Conservation (phyloP, 2,113 vertebrate species). For the Spilogale gracilis region DNA sequence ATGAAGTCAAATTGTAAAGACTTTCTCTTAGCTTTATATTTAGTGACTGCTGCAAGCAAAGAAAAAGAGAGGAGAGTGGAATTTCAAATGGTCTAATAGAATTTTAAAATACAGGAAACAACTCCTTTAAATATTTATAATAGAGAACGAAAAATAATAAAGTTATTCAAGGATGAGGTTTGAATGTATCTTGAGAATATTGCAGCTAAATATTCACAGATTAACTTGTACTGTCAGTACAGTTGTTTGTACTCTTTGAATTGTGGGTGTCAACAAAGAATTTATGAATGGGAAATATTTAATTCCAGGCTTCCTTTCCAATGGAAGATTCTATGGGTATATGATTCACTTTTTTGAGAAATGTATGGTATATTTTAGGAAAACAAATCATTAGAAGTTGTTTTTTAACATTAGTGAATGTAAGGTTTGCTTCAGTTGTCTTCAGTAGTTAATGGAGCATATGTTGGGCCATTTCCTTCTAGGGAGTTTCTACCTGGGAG, state of each 20-base stretch:
- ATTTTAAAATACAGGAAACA: neutral
- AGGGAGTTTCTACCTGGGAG: neutral
- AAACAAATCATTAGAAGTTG: neutral
- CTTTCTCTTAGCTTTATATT: neutral
- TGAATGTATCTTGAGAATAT: neutral
- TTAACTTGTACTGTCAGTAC: neutral
- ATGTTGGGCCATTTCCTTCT: neutral
- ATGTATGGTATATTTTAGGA: neutral
- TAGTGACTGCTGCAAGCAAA: neutral
- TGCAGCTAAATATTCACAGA: neutral
- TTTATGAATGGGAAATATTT: neutral
- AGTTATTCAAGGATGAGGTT: neutral
- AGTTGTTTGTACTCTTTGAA: neutral
- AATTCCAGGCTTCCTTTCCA: neutral
- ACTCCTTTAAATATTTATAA: neutral
- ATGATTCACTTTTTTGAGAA: neutral
- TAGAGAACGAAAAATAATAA: neutral
- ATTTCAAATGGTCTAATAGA: neutral
- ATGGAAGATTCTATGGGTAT: neutral
- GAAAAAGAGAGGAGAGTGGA: too few species aligned
- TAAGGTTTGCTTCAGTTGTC: neutral
- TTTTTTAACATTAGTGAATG: neutral
- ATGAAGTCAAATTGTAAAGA: constrained; percentile 19
- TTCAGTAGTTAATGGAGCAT: neutral
- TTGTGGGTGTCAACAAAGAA: neutral